Evolutionary conservation across 2,797 vertebrate genomes (phyloP).

Genomic region (Taeniopygia guttata): DNA sequence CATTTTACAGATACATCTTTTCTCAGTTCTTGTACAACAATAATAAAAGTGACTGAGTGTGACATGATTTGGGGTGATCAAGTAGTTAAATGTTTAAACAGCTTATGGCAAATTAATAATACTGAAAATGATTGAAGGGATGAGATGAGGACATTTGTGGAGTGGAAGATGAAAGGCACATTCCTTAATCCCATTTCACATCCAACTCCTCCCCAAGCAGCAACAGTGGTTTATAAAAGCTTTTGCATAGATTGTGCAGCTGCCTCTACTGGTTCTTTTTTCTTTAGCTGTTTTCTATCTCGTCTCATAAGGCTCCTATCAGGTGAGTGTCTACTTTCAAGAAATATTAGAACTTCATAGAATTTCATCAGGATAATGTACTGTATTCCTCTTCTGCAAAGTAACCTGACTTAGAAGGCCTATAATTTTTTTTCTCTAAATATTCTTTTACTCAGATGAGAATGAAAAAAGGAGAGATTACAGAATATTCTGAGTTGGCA

Average conservation of each 20-base stretch:
- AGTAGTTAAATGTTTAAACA: neutral
- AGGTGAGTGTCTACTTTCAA: neutral
- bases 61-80: neutral
- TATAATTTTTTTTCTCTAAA: neutral
- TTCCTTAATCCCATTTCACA: neutral
- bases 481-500: neutral
- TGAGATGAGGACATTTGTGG: neutral
- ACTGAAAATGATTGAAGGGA: neutral
- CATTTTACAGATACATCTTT: neutral
- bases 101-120: neutral
- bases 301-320: neutral
- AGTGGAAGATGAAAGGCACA: neutral
- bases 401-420: neutral
- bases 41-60: neutral
- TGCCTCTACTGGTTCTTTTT: neutral
- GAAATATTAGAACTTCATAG: neutral
- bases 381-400: neutral
- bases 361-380: neutral
- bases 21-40: neutral
- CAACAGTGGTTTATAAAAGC: neutral
- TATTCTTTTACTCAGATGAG: neutral
- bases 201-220: neutral
- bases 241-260: neutral
- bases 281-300: neutral
- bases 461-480: neutral